Percentiles rank a stretch among this genome's conserved stretches.
Conservation (phyloP, 2,797 vertebrate species). For the Brachyrhaphis roseni region DNA sequence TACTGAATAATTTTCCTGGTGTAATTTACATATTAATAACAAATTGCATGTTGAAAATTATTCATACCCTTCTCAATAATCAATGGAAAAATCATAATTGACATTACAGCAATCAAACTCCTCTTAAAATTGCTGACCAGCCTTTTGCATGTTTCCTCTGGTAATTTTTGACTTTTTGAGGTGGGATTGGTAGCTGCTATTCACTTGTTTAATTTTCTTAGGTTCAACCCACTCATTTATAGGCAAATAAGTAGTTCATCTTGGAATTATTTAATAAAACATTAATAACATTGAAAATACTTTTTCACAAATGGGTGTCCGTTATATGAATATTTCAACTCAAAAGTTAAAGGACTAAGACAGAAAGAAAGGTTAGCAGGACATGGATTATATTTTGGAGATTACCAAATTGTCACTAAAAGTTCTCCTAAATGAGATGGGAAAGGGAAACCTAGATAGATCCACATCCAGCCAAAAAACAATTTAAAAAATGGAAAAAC, state of each 20-base stretch:
- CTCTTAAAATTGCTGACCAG: background rate
- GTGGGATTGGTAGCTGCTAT: background rate
- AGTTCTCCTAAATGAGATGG: background rate
- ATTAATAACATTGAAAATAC: background rate
- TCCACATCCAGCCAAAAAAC: background rate
- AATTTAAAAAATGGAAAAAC: too few species aligned
- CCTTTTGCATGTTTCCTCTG: background rate
- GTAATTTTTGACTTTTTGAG: background rate
- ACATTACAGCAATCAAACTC: background rate
- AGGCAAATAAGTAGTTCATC: background rate
- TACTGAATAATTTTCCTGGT: background rate
- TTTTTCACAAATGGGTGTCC: background rate
- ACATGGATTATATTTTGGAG: background rate
- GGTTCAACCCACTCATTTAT: background rate
- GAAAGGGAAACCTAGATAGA: background rate
- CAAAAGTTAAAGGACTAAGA: background rate
- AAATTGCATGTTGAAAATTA: background rate
- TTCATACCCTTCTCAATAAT: background rate
- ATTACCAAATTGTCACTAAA: background rate
- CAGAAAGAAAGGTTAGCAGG: background rate
- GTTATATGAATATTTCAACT: background rate
- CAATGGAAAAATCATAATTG: background rate
- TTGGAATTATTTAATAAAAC: too few species aligned
- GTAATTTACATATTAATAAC: background rate
- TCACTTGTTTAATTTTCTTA: background rate